Evolutionary conservation across 2,113 vertebrate species (phyloP), one percentile per base, ranked within the genome.

Genomic region (Falco punctatus): DNA sequence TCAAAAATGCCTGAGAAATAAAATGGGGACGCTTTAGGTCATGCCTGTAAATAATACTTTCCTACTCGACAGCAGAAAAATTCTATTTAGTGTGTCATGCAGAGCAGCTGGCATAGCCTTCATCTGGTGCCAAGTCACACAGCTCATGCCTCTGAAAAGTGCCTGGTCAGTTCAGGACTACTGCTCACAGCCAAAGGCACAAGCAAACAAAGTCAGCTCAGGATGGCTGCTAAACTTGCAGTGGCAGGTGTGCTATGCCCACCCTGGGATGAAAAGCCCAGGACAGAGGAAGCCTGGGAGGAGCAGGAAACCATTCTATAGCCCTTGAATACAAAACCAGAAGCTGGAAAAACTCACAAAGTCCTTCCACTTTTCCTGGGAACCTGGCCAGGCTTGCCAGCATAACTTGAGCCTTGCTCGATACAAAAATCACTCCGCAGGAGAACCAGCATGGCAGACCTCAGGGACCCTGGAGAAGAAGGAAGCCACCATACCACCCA

Each of bases 121-220:
- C 67, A 79, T 94, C 71, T 48, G 42, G 44, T 83, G 94, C 94
- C 94, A 91, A 75, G 90, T 54, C 81, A 82, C 84, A 52, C 40
- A 87, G 74, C 61, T 75, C 6, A 6, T 44, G 32, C 35, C 35
- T 71, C 40, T 19, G 57, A 30, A 78, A 81, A 40, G 52, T 33
- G 46, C 13, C 15, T 59, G 65, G 55, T 74, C 62, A 51, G 19
- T 9, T 22, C 67, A 57, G 58, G 24, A 40, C 67, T 70, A 19
- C 83, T 57, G 49, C 75, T 74, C 58, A 11, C 44, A 30, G 69
- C 77, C 52, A 64, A 62, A 70, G 83, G 11, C 75, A 78, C 27
- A 11, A 30, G 82, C 71, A 33, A 52, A 15, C 32, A 49, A 4
- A 87, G 59, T 11, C 38, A 38, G 65, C 42, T 59, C 20, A 27